Evolutionary conservation across 2,888 invertebrate genomes (phyloP), one percentile per base, ranked within the genome.

Genomic region (Buathra laborator): DNA sequence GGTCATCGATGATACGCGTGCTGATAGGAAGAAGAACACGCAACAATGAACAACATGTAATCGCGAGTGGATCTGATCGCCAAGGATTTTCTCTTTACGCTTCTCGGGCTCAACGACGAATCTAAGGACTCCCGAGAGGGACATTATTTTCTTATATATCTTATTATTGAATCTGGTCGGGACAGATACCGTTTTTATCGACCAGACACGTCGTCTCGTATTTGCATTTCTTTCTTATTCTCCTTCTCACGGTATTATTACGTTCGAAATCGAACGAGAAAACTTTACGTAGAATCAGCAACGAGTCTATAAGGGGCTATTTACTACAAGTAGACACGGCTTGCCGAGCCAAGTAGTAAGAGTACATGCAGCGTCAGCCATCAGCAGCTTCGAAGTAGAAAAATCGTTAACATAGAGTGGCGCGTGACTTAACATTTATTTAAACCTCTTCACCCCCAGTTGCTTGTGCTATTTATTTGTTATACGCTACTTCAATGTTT

Each of bases 331-430:
- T 48, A 48, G 48, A 62, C 53, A 48, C 43, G n/a, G 6, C 19
- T 66, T 43, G 76, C 76, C 76, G n/a, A 32, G 59, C 16, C 74
- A 66, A 76, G 76, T 76, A 76, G 66, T 76, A 37, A 76, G 66
- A 76, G 76, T 53, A 66, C 24, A 37, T 53, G 76, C 64, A 70
- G 44, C 46, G 76, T 64, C 75, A 72, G 68, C 48, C 64, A 12
- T 44, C 59, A 53, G 24, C 19, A 64, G 44, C 24, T 81, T 56
- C 43, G 44, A 12, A n/a, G 56, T 44, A 32, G 16, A 56, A 56
- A 68, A 68, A 67, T 77, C 67, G 48, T 76, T 67, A 24, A 75
- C 14, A 29, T 29, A 62, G 32, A 32, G 62, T 32, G 62, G 62
- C 29, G 62, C 62, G 62, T 62, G 62, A 62, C 62, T 62, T 32